Evolutionary conservation across 2,888 invertebrate species (phyloP).

Genomic region (Brachypalpus laphriformis): DNA sequence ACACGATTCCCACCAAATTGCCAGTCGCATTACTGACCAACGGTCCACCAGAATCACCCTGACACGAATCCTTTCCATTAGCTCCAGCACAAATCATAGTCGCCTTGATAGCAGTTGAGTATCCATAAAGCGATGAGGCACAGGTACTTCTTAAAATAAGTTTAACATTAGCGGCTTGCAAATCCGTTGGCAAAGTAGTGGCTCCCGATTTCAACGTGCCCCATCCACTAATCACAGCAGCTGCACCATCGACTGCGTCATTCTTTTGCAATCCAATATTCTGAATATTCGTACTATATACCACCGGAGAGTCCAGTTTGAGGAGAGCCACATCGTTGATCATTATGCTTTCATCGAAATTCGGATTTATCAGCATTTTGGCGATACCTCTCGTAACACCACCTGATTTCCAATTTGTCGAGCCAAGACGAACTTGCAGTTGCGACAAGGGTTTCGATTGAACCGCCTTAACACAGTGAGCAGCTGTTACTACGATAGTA

Average conservation of each 20-base stretch:
- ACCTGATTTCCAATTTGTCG: constrained; percentile 20
- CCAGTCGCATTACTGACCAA: constrained; percentile 76
- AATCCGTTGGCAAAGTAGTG: constrained; percentile 58
- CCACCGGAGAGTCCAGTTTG: not conserved
- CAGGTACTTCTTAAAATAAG: constrained; percentile 83
- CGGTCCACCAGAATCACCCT: constrained; percentile 82
- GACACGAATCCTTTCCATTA: constrained; percentile 83
- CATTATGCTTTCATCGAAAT: constrained; percentile 11
- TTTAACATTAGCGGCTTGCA: constrained; percentile 84
- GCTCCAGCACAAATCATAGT: constrained; percentile 85
- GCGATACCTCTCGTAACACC: not conserved
- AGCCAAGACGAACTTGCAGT: constrained; percentile 15
- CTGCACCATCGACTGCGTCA: not conserved
- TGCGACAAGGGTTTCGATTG: not conserved
- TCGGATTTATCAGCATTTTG: not conserved
- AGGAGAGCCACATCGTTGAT: constrained; percentile 8
- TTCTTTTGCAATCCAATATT: not conserved
- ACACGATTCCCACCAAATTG: constrained; percentile 81
- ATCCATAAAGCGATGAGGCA: constrained; percentile 81
- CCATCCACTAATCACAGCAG: constrained; percentile 23
- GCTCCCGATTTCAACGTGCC: not conserved
- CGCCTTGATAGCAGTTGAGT: constrained; percentile 80
- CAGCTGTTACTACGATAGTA: constrained; percentile 81
- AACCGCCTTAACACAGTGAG: constrained; percentile 79
- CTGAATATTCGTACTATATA: not conserved